A percentile compares a stretch with the other conserved stretches of the same genome.
These are phyloP conservation scores for Fabriciana adippe DNA, from an alignment of 2,888 invertebrate genomes.

Conservation along the genomic window DNA sequence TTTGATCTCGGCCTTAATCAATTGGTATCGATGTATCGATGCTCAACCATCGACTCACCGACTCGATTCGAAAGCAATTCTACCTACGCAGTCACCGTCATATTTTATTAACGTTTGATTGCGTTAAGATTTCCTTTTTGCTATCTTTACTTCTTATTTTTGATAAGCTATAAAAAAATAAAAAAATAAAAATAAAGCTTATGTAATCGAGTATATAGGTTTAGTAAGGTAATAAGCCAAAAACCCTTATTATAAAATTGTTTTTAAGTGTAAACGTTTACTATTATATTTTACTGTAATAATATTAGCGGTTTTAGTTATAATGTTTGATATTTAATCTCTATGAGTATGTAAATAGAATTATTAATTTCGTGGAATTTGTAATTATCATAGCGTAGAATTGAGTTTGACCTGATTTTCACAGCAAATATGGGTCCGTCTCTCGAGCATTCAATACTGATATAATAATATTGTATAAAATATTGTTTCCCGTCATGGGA, in stretches of 20 bases:
- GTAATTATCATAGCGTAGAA: constrained; percentile 6
- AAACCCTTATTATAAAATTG: too few relatives aligned
- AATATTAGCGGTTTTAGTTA: constrained; percentile 3
- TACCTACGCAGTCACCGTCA: constrained; percentile 60
- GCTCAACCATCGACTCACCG: constrained; percentile 59
- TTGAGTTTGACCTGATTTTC: constrained; percentile 32
- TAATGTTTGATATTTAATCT: neutral
- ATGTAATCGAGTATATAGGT: too few relatives aligned
- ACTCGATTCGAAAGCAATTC: constrained; percentile 61
- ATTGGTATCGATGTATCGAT: constrained; percentile 65
- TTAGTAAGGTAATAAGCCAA: too few relatives aligned
- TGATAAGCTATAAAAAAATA: too few relatives aligned
- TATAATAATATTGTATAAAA: constrained; percentile 68
- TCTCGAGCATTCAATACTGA: constrained; percentile 60
- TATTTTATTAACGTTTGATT: constrained; percentile 48
- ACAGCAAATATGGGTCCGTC: constrained; percentile 30
- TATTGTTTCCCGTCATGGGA: constrained; percentile 68
- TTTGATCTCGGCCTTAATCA: constrained; percentile 72
- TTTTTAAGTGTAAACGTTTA: too few relatives aligned
- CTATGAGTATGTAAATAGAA: constrained; percentile 10
- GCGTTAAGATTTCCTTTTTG: constrained; percentile 52
- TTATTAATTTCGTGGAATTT: constrained; percentile 4
- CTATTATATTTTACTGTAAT: too few relatives aligned
- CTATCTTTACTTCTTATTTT: neutral
- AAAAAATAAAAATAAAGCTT: too few relatives aligned